phyloP scores from a whole-genome alignment of 2,888 invertebrate genomes.

The Acanthopleura granulata region DNA sequence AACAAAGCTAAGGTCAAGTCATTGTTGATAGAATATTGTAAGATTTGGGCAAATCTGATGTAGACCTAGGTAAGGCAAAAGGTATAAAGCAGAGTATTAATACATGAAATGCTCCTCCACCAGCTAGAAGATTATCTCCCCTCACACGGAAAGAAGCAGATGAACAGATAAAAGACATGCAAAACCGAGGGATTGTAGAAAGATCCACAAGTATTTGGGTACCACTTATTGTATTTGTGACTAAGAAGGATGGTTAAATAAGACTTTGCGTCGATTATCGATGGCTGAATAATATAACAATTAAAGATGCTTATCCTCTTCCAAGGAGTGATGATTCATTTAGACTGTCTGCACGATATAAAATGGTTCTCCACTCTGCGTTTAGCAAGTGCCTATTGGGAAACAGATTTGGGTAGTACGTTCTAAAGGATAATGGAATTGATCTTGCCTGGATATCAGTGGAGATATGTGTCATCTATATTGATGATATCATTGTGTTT shows the following conservation, averaged over 20 bases:
- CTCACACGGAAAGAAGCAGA: neutral
- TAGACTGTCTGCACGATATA: constrained; percentile 35
- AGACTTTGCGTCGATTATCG: neutral
- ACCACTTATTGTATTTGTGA: too few relatives aligned
- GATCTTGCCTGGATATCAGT: neutral
- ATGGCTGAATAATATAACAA: neutral
- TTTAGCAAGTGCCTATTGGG: constrained; percentile 40
- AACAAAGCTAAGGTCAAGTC: neutral
- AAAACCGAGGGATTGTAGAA: neutral
- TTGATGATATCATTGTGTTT: constrained; percentile 1
- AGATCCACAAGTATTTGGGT: too few relatives aligned
- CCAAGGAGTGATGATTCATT: too few relatives aligned
- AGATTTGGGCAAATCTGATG: neutral
- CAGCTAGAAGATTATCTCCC: neutral
- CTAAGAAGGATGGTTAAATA: neutral
- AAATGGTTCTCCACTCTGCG: constrained; percentile 37
- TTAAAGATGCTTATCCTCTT: constrained; percentile 25
- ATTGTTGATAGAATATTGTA: neutral
- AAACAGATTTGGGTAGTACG: constrained; percentile 14
- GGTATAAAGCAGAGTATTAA: neutral
- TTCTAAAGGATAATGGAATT: neutral
- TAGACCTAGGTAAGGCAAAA: neutral
- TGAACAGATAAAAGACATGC: neutral
- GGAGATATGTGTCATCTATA: neutral
- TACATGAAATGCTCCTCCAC: neutral